phyloP scores from a whole-genome alignment of 1,140 invertebrate genomes.

The Colletes gigas region DNA sequence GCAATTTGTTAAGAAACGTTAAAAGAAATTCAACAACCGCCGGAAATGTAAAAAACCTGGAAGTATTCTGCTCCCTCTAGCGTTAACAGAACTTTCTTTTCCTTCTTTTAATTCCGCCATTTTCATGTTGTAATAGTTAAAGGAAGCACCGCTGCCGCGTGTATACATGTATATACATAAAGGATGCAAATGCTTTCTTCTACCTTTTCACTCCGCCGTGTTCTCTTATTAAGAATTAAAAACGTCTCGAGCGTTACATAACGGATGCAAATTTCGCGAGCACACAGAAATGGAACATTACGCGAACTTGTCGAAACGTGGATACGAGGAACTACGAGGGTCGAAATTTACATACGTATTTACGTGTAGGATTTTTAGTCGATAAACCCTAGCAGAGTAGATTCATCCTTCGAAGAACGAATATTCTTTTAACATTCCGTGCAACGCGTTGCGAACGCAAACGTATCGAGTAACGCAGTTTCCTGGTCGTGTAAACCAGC shows the following conservation, averaged over 20 bases:
- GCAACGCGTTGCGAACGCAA: not conserved
- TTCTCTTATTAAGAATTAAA: constrained; percentile 30
- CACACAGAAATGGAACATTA: not conserved
- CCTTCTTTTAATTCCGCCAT: constrained; percentile 13
- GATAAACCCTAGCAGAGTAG: no score
- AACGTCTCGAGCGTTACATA: constrained; percentile 1
- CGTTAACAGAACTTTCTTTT: constrained; percentile 4
- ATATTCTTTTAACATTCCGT: no score
- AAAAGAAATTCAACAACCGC: not conserved
- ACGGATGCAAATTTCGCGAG: constrained; percentile 10
- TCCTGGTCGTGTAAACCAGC: not conserved
- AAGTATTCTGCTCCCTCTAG: not conserved
- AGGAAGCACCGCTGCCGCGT: not conserved
- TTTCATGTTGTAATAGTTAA: constrained; percentile 16
- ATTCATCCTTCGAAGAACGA: no score
- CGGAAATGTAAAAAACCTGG: not conserved
- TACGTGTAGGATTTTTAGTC: not conserved
- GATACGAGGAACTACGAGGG: no score
- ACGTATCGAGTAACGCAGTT: not conserved
- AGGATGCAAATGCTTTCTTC: constrained; percentile 28
- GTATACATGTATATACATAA: constrained; percentile 1
- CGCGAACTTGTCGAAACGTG: not conserved
- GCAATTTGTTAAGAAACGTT: no score
- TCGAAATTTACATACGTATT: not conserved
- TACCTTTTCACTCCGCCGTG: constrained; percentile 22